Percentiles rank a stretch among this genome's conserved stretches.
Evolutionary conservation across 1,140 invertebrate species (phyloP).

Genomic region (Drosophila littoralis): DNA sequence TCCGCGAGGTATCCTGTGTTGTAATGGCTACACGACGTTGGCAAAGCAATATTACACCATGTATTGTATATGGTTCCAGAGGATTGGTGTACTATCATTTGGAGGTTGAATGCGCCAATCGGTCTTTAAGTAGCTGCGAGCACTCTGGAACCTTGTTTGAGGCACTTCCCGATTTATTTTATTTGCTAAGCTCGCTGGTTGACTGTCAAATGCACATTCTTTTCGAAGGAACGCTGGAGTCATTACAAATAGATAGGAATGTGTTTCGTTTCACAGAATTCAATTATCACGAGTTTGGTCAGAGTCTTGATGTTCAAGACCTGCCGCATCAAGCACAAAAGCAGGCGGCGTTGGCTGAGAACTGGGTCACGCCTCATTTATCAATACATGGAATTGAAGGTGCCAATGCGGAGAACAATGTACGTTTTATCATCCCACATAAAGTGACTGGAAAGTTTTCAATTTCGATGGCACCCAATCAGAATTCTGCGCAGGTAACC

Average conservation of each 20-base stretch:
- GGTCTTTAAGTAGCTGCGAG: neutral
- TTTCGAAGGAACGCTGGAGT: neutral
- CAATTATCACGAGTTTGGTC: slow-evolving; percentile 1
- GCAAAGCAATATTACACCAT: slow-evolving; percentile 1
- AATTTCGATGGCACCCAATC: neutral
- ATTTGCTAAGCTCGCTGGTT: neutral
- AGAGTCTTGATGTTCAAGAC: slow-evolving; percentile 1
- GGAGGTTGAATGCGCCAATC: neutral
- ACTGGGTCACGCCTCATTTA: neutral
- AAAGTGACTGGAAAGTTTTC: neutral
- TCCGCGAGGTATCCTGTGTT: neutral
- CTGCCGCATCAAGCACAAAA: neutral
- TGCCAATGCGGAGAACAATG: neutral
- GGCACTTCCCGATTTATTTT: slow-evolving; percentile 1
- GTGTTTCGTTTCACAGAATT: neutral
- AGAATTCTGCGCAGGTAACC: neutral
- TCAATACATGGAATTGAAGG: slow-evolving; percentile 3
- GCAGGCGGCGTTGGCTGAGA: neutral
- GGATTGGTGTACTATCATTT: neutral
- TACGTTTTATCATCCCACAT: neutral
- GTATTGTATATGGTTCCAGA: slow-evolving; percentile 1
- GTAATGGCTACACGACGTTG: neutral
- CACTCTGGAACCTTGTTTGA: slow-evolving; percentile 1
- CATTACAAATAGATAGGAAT: slow-evolving; percentile 4
- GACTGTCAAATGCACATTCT: neutral